A percentile compares a stretch with the other conserved stretches of the same genome.
phyloP scores from a whole-genome alignment of 2,888 invertebrate genomes.

The Digitonthophagus gazella region DNA sequence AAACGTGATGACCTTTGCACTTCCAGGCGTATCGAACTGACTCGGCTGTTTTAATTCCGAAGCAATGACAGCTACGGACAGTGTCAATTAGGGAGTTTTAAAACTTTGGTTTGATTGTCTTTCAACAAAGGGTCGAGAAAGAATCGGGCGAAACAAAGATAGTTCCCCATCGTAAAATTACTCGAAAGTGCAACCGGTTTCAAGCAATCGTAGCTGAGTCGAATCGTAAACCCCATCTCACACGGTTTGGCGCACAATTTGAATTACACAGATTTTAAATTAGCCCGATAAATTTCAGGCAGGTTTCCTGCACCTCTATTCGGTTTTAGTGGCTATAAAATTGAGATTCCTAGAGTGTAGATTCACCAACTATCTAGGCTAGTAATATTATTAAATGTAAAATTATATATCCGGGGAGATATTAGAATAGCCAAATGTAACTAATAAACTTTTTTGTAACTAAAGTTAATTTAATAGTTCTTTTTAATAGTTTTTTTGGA shows the following conservation, averaged over 20 bases:
- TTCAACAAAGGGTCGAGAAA: background rate
- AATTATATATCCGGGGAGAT: background rate
- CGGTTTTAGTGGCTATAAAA: slow-evolving; percentile 27
- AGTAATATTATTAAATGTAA: background rate
- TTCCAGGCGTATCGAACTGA: background rate
- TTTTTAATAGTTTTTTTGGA: too few relatives aligned
- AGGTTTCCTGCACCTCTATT: slow-evolving; percentile 23
- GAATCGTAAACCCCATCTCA: slow-evolving; percentile 3
- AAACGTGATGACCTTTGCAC: background rate
- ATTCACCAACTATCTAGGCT: slow-evolving; percentile 8
- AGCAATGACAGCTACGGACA: background rate
- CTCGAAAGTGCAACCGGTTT: background rate
- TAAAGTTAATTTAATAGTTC: too few relatives aligned
- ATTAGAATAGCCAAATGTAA: too few relatives aligned
- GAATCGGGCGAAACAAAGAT: background rate
- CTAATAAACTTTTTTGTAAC: too few relatives aligned
- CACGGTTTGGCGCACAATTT: slow-evolving; percentile 19
- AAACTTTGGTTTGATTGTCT: background rate
- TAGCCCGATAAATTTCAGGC: slow-evolving; percentile 29
- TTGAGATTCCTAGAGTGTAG: slow-evolving; percentile 24
- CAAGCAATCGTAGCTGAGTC: background rate
- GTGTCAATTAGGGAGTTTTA: background rate
- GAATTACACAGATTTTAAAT: slow-evolving; percentile 29
- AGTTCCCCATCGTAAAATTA: background rate
- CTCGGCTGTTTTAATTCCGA: background rate